A percentile compares a stretch with the other conserved stretches of the same genome.
phyloP scores from a whole-genome alignment of 2,113 vertebrate species.

The Lepus europaeus region DNA sequence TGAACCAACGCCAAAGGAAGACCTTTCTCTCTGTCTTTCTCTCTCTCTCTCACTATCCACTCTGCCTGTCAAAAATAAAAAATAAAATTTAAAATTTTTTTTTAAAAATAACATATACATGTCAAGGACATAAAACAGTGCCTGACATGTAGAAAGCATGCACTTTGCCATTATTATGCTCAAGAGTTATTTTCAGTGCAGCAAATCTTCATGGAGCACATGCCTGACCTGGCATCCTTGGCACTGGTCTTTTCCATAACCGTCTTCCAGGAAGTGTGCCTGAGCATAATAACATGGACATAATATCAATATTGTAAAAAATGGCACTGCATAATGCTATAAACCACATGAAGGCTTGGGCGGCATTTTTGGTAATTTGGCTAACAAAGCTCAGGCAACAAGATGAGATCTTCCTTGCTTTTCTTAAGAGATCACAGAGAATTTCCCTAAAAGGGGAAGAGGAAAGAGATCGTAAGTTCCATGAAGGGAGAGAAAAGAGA shows the following conservation, averaged over 20 bases:
- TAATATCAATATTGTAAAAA: neutral
- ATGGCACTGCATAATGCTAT: neutral
- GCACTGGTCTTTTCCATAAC: neutral
- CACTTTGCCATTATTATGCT: neutral
- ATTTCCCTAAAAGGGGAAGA: neutral
- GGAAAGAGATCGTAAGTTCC: neutral
- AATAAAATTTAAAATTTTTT: too few relatives aligned
- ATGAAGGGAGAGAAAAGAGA: neutral
- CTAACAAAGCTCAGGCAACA: neutral
- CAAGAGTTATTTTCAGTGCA: neutral
- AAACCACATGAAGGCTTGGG: neutral
- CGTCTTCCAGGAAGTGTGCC: neutral
- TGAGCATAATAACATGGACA: neutral
- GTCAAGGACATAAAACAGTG: neutral
- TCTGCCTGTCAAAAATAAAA: too few relatives aligned
- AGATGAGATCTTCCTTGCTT: neutral
- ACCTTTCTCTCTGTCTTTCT: too few relatives aligned
- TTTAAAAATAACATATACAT: neutral
- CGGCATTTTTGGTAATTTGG: neutral
- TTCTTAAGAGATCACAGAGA: neutral
- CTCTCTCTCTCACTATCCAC: too few relatives aligned
- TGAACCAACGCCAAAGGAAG: too few relatives aligned
- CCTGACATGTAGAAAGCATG: neutral
- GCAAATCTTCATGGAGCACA: neutral
- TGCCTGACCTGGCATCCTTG: neutral